Conservation (phyloP, 2,797 vertebrate genomes). For the Margarornis squamiger region DNA sequence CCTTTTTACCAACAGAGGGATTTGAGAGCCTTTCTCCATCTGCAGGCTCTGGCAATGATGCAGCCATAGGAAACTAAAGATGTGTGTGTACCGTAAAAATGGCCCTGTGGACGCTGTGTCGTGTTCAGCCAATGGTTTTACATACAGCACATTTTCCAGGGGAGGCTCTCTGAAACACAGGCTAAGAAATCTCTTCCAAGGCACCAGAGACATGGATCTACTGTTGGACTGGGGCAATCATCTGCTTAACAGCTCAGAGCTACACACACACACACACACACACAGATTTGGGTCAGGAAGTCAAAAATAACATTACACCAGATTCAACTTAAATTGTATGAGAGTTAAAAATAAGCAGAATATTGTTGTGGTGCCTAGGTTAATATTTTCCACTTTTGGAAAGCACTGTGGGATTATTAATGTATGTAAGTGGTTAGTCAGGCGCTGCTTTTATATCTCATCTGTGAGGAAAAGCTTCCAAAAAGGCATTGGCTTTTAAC, state of each 20-base stretch:
- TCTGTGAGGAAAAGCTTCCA: slow-evolving; percentile 28
- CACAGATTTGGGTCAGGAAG: slow-evolving; percentile 36
- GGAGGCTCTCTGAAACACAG: background rate
- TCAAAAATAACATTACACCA: slow-evolving; percentile 29
- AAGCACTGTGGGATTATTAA: background rate
- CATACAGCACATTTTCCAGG: background rate
- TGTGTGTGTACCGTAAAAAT: background rate
- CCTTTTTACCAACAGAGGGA: slow-evolving; percentile 71
- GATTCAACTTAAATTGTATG: slow-evolving; percentile 20
- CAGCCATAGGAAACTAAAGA: background rate
- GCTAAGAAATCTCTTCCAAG: slow-evolving; percentile 10
- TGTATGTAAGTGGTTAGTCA: slow-evolving; percentile 29
- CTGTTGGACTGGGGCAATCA: background rate
- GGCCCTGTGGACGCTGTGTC: slow-evolving; percentile 14
- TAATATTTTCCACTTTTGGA: slow-evolving; percentile 40
- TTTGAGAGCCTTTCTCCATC: slow-evolving; percentile 62
- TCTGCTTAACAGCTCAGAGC: slow-evolving; percentile 51
- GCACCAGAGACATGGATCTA: slow-evolving; percentile 5
- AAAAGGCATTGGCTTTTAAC: slow-evolving; percentile 29
- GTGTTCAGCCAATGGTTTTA: background rate
- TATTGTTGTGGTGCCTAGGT: background rate
- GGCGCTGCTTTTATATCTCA: background rate
- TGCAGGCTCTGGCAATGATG: background rate
- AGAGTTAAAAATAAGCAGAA: background rate
- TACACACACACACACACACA: background rate